Percentiles rank a stretch among this genome's conserved stretches.
phyloP scores from a whole-genome alignment of 1,140 invertebrate species.

The Drosophila ironensis region DNA sequence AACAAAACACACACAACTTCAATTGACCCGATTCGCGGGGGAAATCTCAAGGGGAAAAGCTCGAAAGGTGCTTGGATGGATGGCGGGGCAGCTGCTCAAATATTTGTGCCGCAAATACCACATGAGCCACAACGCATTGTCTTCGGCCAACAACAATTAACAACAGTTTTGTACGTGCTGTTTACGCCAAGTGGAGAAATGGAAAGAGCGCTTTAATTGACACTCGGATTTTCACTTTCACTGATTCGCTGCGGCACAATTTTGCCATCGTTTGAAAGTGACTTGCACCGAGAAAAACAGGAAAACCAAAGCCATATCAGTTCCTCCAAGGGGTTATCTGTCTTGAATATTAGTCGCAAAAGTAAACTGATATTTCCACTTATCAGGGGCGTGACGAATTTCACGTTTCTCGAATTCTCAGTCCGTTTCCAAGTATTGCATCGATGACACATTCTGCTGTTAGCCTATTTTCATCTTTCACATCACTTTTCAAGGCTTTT shows the following conservation, averaged over 20 bases:
- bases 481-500: slow-evolving; percentile 40
- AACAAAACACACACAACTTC: slow-evolving; percentile 3
- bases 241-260: slow-evolving; percentile 67
- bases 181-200: slow-evolving; percentile 31
- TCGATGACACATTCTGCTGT: background rate
- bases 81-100: slow-evolving; percentile 52
- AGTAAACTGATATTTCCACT: no score
- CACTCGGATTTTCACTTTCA: slow-evolving; percentile 77
- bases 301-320: slow-evolving; percentile 13
- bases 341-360: no score
- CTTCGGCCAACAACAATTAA: slow-evolving; percentile 45
- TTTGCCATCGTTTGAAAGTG: slow-evolving; percentile 54
- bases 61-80: background rate
- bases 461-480: slow-evolving; percentile 58
- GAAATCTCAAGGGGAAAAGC: slow-evolving; percentile 41
- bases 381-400: no score
- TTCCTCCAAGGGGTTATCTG: slow-evolving; percentile 19
- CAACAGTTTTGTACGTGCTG: slow-evolving; percentile 39
- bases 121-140: slow-evolving; percentile 24
- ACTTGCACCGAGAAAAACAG: slow-evolving; percentile 23
- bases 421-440: no score
- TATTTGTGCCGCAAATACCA: slow-evolving; percentile 52
- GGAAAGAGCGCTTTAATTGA: slow-evolving; percentile 65
- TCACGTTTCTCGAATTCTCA: no score
- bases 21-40: slow-evolving; percentile 24